phyloP scores from a whole-genome alignment of 2,888 invertebrate species.

The Harpalus rubripes region DNA sequence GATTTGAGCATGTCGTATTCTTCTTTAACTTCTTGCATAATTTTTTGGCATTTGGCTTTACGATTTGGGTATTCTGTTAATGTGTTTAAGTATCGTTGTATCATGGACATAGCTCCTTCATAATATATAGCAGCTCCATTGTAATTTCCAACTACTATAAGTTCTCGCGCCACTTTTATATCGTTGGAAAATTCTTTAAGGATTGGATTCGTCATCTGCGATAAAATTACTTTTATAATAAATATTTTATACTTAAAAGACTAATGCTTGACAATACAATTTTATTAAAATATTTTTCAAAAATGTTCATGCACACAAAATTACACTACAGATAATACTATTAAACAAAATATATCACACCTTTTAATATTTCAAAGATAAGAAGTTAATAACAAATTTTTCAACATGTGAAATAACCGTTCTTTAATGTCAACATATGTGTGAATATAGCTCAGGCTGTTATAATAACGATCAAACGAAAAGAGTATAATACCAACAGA shows the following conservation, averaged over 20 bases:
- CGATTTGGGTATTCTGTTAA: constrained; percentile 88
- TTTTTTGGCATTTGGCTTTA: constrained; percentile 93
- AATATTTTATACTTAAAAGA: too few relatives aligned
- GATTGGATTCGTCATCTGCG: constrained; percentile 33
- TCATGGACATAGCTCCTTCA: constrained; percentile 94
- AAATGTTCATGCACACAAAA: too few relatives aligned
- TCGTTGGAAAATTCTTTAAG: constrained; percentile 96
- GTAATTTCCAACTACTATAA: constrained; percentile 96
- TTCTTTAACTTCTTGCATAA: constrained; percentile 81
- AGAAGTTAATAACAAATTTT: background rate
- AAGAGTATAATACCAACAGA: background rate
- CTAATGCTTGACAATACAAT: too few relatives aligned
- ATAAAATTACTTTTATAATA: background rate
- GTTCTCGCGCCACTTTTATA: constrained; percentile 95
- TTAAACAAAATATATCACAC: background rate
- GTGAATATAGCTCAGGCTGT: background rate
- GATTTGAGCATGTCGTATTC: constrained; percentile 96
- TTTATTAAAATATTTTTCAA: too few relatives aligned
- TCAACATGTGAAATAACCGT: background rate
- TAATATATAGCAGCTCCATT: constrained; percentile 96
- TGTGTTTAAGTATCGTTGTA: constrained; percentile 89
- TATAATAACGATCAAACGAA: background rate
- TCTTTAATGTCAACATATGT: background rate
- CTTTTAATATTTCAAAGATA: background rate
- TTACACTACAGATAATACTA: background rate